Base-by-base conservation (phyloP, 92 coral and sea anemone genomes). In the Siderastrea siderea region DNA sequence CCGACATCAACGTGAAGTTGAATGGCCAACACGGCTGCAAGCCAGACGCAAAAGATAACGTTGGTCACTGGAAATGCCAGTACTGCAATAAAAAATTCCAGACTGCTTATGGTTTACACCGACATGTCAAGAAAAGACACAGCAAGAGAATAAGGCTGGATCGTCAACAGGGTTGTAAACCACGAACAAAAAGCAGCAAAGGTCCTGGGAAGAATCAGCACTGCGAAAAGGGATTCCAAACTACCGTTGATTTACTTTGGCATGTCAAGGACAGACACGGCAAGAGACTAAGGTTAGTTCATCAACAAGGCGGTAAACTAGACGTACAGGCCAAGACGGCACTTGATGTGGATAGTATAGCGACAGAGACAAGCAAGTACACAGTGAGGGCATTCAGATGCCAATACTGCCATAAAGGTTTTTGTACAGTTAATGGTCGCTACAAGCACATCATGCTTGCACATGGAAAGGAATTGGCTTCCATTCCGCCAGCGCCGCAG, bases 361-460 rank as follows among this genome's bases (percentile, higher is more conserved):
- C 7, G 12, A 8, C 8, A 38, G 65, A 15, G 44, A 43, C 64
- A 77, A 14, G 38, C 38, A 58, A 12, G 82, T 5, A 46, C 3
- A 15, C 57, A 54, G 86, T 5, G 57, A 68, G 57, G 67, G 77
- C 76, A 45, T 68, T 81, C n/a, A n/a, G n/a, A 5, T 81, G 86
- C 47, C 65, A 47, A 46, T 81, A 81, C 51, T 81, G 86, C 68
- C 77, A 26, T 47, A 81, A 68, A 81, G 77, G 86, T 47, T 70
- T 69, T 19, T 47, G 49, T 5, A 58, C 69, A 9, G n/a, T 82
- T 7, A 71, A 49, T 2, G 13, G 61, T n/a, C 68, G 74, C n/a
- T 82, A 82, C 86, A 82, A 82, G 78, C 86, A 82, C 69, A 10
- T 70, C 5, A 46, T 71, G 70, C 65, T 82, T 70, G 78, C 38